These are phyloP conservation scores for Synanthedon tipuliformis DNA, from an alignment of 2,888 invertebrate species.

Conservation along the genomic window DNA sequence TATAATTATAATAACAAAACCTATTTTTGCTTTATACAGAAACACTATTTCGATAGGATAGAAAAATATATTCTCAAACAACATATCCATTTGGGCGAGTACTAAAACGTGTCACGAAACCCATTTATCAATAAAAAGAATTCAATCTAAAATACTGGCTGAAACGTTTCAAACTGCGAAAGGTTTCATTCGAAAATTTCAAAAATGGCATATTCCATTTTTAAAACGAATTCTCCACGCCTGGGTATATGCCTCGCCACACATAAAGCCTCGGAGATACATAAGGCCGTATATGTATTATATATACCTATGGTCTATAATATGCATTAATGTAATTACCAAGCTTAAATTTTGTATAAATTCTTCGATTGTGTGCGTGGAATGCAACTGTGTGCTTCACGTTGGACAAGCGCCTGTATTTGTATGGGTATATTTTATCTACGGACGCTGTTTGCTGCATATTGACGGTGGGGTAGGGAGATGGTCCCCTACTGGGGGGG, in stretches of 20 bases:
- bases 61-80: no score
- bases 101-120: neutral
- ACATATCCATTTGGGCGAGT: neutral
- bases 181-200: neutral
- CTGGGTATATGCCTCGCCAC: neutral
- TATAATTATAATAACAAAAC: no score
- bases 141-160: neutral
- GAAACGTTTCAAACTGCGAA: neutral
- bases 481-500: constrained; percentile 15
- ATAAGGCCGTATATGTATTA: constrained; percentile 19
- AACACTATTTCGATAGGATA: no score
- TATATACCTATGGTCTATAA: neutral
- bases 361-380: constrained; percentile 18
- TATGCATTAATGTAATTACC: constrained; percentile 54
- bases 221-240: neutral
- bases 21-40: neutral
- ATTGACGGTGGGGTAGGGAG: constrained; percentile 39
- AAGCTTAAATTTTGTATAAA: constrained; percentile 56
- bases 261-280: neutral
- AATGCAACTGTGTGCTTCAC: constrained; percentile 11
- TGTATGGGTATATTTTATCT: constrained; percentile 53
- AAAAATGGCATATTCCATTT: neutral
- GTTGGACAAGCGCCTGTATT: constrained; percentile 8
- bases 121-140: neutral
- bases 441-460: constrained; percentile 44